Evolutionary conservation across 2,888 invertebrate genomes (phyloP).

Genomic region (Andrena dorsata): DNA sequence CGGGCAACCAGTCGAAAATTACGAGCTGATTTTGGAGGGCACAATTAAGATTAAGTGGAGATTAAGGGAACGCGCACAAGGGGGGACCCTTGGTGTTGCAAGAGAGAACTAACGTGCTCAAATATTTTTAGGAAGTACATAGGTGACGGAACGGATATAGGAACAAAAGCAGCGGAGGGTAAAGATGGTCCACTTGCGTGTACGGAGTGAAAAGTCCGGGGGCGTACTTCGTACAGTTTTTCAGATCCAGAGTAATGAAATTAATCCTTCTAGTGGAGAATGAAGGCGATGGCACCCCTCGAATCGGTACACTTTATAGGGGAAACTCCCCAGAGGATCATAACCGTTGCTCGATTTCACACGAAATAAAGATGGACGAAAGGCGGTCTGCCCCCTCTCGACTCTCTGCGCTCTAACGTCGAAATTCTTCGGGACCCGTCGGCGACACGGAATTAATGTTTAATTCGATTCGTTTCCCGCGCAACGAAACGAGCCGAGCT

Average conservation of each 20-base stretch:
- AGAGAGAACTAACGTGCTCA: neutral
- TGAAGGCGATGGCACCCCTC: neutral
- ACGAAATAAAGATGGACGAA: slow-evolving; percentile 11
- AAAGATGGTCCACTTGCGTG: neutral
- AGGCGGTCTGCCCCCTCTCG: neutral
- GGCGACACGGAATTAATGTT: slow-evolving; percentile 12
- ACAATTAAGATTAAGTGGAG: slow-evolving; percentile 59
- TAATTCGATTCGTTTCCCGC: slow-evolving; percentile 25
- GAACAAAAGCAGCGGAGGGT: neutral
- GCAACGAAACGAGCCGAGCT: too few relatives aligned
- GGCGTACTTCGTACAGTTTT: neutral
- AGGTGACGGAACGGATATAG: neutral
- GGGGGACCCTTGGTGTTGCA: neutral
- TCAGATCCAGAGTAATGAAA: neutral
- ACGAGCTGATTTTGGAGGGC: slow-evolving; percentile 21
- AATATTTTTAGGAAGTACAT: neutral
- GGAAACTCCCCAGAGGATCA: neutral
- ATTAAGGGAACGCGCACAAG: slow-evolving; percentile 9
- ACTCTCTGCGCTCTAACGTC: neutral
- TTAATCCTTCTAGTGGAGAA: too few relatives aligned
- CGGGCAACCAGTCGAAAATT: slow-evolving; percentile 44
- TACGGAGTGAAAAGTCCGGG: neutral
- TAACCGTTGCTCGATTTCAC: slow-evolving; percentile 3
- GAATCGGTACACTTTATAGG: neutral
- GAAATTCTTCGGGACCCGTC: slow-evolving; percentile 9